Base-by-base conservation (phyloP, 2,113 vertebrate genomes). In the Lepidothrix coronata region DNA sequence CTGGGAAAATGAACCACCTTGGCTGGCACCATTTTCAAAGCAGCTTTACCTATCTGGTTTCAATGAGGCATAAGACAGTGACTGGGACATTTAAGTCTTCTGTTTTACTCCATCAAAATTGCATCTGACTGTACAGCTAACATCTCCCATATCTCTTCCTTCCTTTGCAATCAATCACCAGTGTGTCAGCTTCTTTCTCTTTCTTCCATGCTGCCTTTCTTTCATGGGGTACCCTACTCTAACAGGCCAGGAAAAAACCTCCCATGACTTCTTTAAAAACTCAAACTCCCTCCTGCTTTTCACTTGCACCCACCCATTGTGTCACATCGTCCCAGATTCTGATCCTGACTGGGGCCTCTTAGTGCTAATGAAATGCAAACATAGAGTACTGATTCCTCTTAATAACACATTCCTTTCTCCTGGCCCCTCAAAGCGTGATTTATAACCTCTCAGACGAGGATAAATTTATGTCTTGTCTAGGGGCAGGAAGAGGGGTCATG, bases 401-500 rank as follows among this genome's bases (percentile, higher is more conserved):
- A 84, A 92, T 83, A 95, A 84, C 57, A 91, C 55, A 86, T 61
- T 91, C 91, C 79, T 84, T 93, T 86, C 51, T 74, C 35, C 44
- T 84, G 76, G 30, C 68, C 70, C n/a, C 82, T 81, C 61, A 68
- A 75, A 89, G 49, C 71, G 39, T 55, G 74, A 96, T 89, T 94
- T 95, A 91, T 58, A 94, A 70, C n/a, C 63, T 70, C 74, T 75
- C 23, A 77, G 79, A 74, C 10, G 8, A 71, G 65, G n/a, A 84
- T 49, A 94, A 92, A 96, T 92, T 83, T 84, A 92, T 61, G 76
- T 33, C 44, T 86, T 85, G 73, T 84, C 79, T 68, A 72, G 24
- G 48, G 48, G 48, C 92, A 95, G 92, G 95, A 92, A 94, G 88
- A 88, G 59, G 37, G 92, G 85, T 92, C 93, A 78, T 96, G 96